phyloP scores from a whole-genome alignment of 2,113 vertebrate genomes.

The Platycercus adscitus region DNA sequence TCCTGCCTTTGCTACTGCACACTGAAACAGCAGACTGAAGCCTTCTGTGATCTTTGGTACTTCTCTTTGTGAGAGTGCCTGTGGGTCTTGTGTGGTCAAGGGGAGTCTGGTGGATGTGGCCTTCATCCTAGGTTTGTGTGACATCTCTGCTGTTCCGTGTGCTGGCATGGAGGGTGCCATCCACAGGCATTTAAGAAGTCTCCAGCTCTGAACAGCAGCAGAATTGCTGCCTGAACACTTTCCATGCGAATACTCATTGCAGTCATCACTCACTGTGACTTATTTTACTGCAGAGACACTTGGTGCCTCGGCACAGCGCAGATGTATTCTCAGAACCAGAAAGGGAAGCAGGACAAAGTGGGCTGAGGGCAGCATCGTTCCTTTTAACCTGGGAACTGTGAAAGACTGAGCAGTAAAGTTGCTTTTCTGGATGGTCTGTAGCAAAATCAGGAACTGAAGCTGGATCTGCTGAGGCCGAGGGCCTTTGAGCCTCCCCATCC shows the following conservation, averaged over 20 bases:
- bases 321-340: neutral
- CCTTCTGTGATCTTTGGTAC: neutral
- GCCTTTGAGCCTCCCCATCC: neutral
- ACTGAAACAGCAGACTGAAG: neutral
- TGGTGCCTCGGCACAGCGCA: neutral
- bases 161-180: neutral
- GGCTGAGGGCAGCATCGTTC: neutral
- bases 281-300: neutral
- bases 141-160: fast-evolving
- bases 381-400: neutral
- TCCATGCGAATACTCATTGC: neutral
- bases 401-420: neutral
- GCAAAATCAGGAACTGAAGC: neutral
- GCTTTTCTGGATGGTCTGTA: neutral
- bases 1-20: neutral
- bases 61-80: neutral
- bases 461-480: neutral
- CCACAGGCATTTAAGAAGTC: neutral
- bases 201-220: neutral
- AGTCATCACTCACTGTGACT: neutral
- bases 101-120: neutral
- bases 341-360: neutral
- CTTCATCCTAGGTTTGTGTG: neutral
- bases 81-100: neutral
- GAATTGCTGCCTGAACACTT: neutral